Conservation (phyloP, 2,797 vertebrate species). For the Urocyon cinereoargenteus region DNA sequence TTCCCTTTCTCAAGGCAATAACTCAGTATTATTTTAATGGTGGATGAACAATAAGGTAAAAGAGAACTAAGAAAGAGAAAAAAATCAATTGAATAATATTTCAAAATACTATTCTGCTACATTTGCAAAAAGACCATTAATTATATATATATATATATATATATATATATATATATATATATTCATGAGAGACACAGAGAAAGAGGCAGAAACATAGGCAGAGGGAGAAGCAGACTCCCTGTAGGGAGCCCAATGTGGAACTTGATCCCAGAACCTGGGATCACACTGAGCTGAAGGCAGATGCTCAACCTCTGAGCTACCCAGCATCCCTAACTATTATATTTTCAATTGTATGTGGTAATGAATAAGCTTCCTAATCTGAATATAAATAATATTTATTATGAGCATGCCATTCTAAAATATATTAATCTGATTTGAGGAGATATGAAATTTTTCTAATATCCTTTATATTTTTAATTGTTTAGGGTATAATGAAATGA, state of each 20-base stretch:
- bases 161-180: no score
- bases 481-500: not conserved
- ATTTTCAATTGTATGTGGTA: not conserved
- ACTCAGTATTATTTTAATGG: not conserved
- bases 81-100: not conserved
- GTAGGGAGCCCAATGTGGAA: no score
- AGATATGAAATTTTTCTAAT: not conserved
- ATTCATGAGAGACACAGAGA: no score
- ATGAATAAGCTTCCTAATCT: not conserved
- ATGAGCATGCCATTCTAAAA: not conserved
- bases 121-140: not conserved
- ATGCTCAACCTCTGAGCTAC: no score
- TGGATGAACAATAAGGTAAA: not conserved
- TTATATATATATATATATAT: no score
- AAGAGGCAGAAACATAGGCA: no score
- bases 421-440: not conserved
- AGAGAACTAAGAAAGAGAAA: not conserved
- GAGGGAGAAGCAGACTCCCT: no score
- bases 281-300: no score
- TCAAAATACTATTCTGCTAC: not conserved
- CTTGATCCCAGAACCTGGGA: no score
- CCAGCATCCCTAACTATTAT: not conserved
- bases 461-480: not conserved
- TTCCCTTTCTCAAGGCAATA: not conserved
- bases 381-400: slow-evolving; percentile 5